These are phyloP conservation scores for Mionectes macconnelli DNA, from an alignment of 2,113 vertebrate genomes.

Conservation along the genomic window DNA sequence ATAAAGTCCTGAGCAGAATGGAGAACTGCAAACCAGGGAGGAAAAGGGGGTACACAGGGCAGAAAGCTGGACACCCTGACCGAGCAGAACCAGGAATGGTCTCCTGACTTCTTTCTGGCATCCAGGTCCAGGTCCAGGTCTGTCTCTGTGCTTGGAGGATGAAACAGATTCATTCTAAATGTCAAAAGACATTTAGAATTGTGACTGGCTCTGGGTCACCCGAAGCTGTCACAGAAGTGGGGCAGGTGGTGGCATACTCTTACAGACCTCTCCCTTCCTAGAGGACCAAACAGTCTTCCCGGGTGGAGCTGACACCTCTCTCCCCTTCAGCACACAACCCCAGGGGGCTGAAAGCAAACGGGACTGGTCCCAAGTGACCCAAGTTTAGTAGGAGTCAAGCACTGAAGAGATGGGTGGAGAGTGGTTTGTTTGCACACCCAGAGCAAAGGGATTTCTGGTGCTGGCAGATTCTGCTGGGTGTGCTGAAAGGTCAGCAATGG, in stretches of 20 bases:
- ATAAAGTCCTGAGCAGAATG: background rate
- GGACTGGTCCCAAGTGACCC: background rate
- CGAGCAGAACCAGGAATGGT: background rate
- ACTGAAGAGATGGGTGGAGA: background rate
- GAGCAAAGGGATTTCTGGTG: background rate
- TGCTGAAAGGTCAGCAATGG: slow-evolving; percentile 46
- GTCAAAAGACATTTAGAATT: background rate
- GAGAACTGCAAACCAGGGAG: background rate
- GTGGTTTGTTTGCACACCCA: background rate
- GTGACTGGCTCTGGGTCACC: background rate
- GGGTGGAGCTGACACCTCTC: background rate
- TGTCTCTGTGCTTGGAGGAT: background rate
- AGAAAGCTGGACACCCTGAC: background rate
- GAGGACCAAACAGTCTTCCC: background rate
- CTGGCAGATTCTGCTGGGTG: background rate
- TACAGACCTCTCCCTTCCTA: background rate
- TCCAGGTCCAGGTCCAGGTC: background rate
- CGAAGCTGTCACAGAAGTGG: background rate
- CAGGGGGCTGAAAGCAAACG: background rate
- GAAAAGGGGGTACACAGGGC: background rate
- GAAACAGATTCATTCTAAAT: too few relatives aligned
- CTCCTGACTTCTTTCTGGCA: background rate
- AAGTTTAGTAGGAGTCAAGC: background rate
- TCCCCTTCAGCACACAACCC: background rate
- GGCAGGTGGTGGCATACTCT: background rate